A percentile compares a stretch with the other conserved stretches of the same genome.
phyloP scores from a whole-genome alignment of 2,113 vertebrate species.

The Plectropomus leopardus region DNA sequence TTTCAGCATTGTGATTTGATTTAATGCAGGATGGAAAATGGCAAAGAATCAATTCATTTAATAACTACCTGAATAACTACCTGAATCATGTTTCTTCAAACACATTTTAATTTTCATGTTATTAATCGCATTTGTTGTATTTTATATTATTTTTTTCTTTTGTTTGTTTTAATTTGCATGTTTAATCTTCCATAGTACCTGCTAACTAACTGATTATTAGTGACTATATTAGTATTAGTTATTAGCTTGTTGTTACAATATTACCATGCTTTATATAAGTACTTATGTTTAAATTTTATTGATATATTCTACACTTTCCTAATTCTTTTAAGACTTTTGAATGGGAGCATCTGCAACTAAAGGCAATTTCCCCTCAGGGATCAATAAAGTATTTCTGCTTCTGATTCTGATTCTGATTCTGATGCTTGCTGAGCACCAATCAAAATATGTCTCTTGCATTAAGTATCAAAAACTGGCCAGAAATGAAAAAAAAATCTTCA shows the following conservation, averaged over 20 bases:
- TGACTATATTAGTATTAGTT: too few species aligned
- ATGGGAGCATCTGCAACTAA: too few species aligned
- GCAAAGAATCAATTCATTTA: background rate
- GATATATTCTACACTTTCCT: too few species aligned
- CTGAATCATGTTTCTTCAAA: background rate
- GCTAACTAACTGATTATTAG: background rate
- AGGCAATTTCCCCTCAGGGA: too few species aligned
- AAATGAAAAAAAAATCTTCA: background rate
- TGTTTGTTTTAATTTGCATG: background rate
- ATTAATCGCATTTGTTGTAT: background rate
- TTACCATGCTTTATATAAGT: too few species aligned
- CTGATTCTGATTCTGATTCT: too few species aligned
- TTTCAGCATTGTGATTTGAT: background rate
- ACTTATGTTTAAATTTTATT: too few species aligned
- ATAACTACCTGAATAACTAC: background rate
- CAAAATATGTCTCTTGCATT: too few species aligned
- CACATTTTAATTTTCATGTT: background rate
- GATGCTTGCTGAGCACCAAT: too few species aligned
- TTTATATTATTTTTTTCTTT: background rate
- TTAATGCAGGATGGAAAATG: background rate
- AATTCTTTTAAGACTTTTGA: too few species aligned
- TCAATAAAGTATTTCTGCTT: too few species aligned
- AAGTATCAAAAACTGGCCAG: background rate
- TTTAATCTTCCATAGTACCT: background rate
- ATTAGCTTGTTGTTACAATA: too few species aligned